Percentiles rank a stretch among this genome's conserved stretches.
phyloP scores from a whole-genome alignment of 2,888 invertebrate genomes.

The Limnephilus auricula region DNA sequence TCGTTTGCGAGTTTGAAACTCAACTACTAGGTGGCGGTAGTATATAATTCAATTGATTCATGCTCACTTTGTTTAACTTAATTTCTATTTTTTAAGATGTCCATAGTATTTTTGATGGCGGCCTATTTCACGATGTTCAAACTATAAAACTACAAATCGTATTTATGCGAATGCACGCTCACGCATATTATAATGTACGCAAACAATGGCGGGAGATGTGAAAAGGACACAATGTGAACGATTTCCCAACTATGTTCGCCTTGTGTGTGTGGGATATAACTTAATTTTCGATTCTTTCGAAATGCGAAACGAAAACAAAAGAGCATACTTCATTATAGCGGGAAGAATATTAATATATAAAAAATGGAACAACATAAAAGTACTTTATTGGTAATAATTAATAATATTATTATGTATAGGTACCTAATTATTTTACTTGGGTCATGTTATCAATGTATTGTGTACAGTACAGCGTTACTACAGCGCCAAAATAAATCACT shows the following conservation, averaged over 20 bases:
- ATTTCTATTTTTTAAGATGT: neutral
- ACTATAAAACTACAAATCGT: conserved; percentile 5
- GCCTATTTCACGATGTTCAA: neutral
- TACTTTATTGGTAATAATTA: neutral
- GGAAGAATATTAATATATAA: neutral
- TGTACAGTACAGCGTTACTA: neutral
- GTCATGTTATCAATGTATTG: neutral
- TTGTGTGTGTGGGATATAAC: conserved; percentile 18
- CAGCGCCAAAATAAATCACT: too few relatives aligned
- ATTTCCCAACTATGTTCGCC: conserved; percentile 7
- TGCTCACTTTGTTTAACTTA: neutral
- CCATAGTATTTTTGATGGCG: neutral
- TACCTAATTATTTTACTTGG: neutral
- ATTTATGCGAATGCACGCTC: conserved; percentile 1
- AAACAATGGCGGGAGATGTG: conserved; percentile 8
- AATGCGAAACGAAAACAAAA: neutral
- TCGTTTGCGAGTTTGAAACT: neutral
- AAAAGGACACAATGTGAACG: neutral
- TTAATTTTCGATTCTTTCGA: neutral
- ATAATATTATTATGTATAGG: neutral
- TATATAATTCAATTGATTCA: neutral
- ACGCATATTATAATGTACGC: conserved; percentile 30
- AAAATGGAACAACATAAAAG: neutral
- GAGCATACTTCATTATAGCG: neutral
- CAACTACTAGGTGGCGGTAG: neutral